A percentile compares a stretch with the other conserved stretches of the same genome.
Conservation (phyloP, 2,797 vertebrate genomes). For the Mus spretus region DNA sequence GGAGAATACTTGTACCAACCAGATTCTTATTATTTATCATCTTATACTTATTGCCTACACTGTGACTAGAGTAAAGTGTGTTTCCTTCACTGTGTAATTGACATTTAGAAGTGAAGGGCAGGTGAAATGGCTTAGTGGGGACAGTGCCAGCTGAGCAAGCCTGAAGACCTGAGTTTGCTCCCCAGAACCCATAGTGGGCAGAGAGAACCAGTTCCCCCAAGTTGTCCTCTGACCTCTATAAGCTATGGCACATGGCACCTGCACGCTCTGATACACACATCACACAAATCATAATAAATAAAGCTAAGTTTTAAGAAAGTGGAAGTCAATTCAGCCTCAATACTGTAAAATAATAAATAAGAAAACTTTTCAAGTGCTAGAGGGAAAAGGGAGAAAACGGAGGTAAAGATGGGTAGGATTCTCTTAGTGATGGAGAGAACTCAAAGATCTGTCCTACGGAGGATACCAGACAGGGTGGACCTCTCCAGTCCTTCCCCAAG, state of each 20-base stretch:
- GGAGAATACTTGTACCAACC: not conserved
- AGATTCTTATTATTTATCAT: not conserved
- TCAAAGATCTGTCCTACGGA: not conserved
- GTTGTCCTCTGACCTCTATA: not conserved
- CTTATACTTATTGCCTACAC: conserved; percentile 18
- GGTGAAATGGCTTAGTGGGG: not conserved
- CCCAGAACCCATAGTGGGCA: not conserved
- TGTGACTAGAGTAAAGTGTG: not conserved
- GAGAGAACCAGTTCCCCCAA: not conserved
- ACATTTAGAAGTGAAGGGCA: not conserved
- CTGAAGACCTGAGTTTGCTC: not conserved
- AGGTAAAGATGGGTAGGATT: not conserved
- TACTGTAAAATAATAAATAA: conserved; percentile 32
- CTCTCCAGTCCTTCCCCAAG: not conserved
- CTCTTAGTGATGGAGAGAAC: not conserved
- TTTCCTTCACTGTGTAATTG: conserved; percentile 53
- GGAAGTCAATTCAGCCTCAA: conserved; percentile 38
- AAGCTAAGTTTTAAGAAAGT: not conserved
- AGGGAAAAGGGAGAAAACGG: not conserved
- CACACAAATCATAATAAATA: not conserved
- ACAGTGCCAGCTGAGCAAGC: not conserved
- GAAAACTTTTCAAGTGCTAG: not conserved
- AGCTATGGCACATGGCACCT: not conserved
- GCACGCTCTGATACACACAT: not conserved
- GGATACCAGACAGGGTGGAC: not conserved